phyloP scores from a whole-genome alignment of 1,140 invertebrate species.

The Caenorhabditis latens region DNA sequence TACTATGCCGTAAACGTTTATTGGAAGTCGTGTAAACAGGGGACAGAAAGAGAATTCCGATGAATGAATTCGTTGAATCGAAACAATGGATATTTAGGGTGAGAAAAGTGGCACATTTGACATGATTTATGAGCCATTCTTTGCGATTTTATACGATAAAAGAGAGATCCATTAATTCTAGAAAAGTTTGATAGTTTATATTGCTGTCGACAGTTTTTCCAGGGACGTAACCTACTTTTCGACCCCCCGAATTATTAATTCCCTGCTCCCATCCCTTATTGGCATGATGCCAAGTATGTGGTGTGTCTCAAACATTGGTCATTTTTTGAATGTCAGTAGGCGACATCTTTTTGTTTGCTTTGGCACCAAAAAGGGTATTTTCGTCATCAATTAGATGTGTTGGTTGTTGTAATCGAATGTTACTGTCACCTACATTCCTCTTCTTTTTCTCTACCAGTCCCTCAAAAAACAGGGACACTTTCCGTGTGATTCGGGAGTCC shows the following conservation, averaged over 20 bases:
- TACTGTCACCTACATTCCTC: background rate
- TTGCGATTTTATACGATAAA: background rate
- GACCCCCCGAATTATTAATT: too few relatives aligned
- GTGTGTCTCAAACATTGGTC: background rate
- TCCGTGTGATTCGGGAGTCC: background rate
- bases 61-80: conserved; percentile 48
- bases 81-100: conserved; percentile 42
- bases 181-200: too few relatives aligned
- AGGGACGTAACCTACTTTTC: too few relatives aligned
- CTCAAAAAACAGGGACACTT: conserved; percentile 3
- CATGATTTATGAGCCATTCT: conserved; percentile 42
- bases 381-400: conserved; percentile 32
- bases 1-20: conserved; percentile 55
- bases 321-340: background rate
- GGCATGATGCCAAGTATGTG: background rate
- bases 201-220: too few relatives aligned
- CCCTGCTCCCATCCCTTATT: background rate
- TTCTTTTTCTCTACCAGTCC: background rate
- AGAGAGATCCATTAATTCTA: background rate
- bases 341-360: conserved; percentile 13
- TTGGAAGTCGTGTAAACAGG: conserved; percentile 53
- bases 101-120: background rate
- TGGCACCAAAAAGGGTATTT: conserved; percentile 20
- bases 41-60: conserved; percentile 3
- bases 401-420: conserved; percentile 11